A percentile compares a stretch with the other conserved stretches of the same genome.
These are phyloP conservation scores for Spheniscus mendiculus DNA, from an alignment of 2,113 vertebrate genomes.

Conservation along the genomic window DNA sequence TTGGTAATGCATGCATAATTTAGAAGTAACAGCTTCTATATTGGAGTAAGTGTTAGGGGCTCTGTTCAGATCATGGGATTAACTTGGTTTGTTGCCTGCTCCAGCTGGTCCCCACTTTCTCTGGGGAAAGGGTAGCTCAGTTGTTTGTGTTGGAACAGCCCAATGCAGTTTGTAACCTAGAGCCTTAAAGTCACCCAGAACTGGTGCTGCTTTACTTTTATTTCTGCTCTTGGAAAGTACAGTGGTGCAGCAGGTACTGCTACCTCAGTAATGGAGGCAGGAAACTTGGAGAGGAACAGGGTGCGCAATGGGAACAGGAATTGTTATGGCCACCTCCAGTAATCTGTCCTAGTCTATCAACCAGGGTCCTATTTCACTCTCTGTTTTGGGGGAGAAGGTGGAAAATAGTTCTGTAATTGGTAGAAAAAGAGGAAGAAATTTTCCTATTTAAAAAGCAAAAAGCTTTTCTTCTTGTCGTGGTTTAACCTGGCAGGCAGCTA, in stretches of 20 bases:
- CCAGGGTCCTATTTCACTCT: neutral
- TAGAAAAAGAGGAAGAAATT: neutral
- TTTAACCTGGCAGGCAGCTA: no score
- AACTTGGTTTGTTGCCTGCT: neutral
- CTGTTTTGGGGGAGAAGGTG: neutral
- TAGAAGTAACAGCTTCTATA: neutral
- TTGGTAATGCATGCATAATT: neutral
- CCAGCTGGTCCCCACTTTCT: neutral
- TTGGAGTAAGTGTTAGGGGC: neutral
- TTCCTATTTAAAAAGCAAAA: neutral
- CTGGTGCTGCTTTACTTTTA: neutral
- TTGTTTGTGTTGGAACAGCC: neutral
- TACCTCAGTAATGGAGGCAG: neutral
- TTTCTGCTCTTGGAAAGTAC: neutral
- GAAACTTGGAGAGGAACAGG: neutral
- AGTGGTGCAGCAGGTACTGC: neutral
- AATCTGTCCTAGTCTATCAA: neutral
- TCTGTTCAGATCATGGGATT: neutral
- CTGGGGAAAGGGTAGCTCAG: neutral
- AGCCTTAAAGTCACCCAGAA: neutral
- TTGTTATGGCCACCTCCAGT: neutral
- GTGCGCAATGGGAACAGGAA: neutral
- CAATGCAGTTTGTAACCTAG: neutral
- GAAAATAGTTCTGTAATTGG: neutral
- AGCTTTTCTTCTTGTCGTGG: neutral